These are phyloP conservation scores for Diorhabda elongata DNA, from an alignment of 1,140 invertebrate genomes.

Conservation along the genomic window DNA sequence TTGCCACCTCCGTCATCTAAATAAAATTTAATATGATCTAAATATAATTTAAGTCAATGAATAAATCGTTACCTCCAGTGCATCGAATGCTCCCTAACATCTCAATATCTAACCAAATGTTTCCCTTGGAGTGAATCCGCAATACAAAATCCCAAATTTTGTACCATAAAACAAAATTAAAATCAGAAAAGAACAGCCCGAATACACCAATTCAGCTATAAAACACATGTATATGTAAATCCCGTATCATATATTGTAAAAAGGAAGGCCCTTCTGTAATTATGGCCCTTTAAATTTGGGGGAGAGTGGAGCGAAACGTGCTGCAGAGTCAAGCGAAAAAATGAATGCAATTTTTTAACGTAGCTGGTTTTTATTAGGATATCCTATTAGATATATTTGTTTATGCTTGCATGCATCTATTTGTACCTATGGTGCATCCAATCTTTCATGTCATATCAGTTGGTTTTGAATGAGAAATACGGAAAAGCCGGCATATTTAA, in stretches of 20 bases:
- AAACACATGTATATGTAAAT: constrained; percentile 49
- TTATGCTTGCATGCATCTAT: too few relatives aligned
- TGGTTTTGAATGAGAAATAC: too few relatives aligned
- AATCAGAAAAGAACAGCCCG: constrained; percentile 36
- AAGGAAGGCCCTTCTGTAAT: constrained; percentile 39
- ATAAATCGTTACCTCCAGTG: too few relatives aligned
- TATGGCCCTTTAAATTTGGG: constrained; percentile 26
- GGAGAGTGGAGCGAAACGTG: not conserved
- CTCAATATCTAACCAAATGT: constrained; percentile 17
- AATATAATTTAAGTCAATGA: too few relatives aligned
- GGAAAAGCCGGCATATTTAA: too few relatives aligned
- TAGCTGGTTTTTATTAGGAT: too few relatives aligned
- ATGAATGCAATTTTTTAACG: too few relatives aligned
- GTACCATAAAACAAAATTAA: constrained; percentile 42
- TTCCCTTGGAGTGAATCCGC: constrained; percentile 15
- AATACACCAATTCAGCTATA: constrained; percentile 43
- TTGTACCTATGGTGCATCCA: too few relatives aligned
- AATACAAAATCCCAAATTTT: constrained; percentile 23
- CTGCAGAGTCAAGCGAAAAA: not conserved
- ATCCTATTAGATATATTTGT: too few relatives aligned
- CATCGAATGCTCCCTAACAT: not conserved
- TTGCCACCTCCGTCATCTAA: too few relatives aligned
- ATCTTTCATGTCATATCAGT: too few relatives aligned
- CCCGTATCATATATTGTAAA: constrained; percentile 42
- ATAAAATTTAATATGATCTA: too few relatives aligned